Evolutionary conservation across 1,140 invertebrate species (phyloP), one percentile per base, ranked within the genome.

Genomic region (Pararge aegeria): DNA sequence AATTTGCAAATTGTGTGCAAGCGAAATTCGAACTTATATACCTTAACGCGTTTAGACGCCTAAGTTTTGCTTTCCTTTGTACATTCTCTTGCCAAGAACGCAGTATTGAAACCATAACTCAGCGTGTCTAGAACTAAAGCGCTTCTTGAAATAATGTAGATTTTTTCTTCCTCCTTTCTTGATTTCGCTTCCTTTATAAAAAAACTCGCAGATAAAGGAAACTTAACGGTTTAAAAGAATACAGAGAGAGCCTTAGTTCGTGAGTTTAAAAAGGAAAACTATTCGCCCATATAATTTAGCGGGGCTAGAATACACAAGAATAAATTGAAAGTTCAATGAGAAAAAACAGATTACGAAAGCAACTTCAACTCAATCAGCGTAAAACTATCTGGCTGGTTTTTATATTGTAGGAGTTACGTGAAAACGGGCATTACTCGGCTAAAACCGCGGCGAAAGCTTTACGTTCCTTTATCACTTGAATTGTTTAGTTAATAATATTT

Each of bases 171-270:
- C 34, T 21, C 20, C 29, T 49, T 52, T 46, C 61, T 52, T 58
- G 61, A 58, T 54, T 57, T 57, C 61, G 38, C 40, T 56, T 46
- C 52, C 54, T 62, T 58, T 58, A 58, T 58, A 58, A 4, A 56
- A 38, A 61, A 65, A 65, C 48, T 66, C 42, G 40, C 24, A 64
- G 55, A 66, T 64, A 55, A 65, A 59, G 52, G 46, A 56, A 65
- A 65, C 63, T 64, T 64, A 49, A 54, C 57, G 40, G 54, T 61
- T 65, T 60, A 65, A 66, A 61, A 60, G 52, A 60, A 64, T 55
- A 63, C 55, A 66, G 38, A 20, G 34, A 55, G 52, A 18, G 50
- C 10, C 30, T 34, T 51, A 65, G 52, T 65, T 60, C 38, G 50
- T 10, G 27, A 65, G 62, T 55, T 59, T 64, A 55, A 55, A 61